Percentiles rank a stretch among this genome's conserved stretches.
Evolutionary conservation across 2,113 vertebrate genomes (phyloP).

Genomic region (Bambusicola thoracicus): DNA sequence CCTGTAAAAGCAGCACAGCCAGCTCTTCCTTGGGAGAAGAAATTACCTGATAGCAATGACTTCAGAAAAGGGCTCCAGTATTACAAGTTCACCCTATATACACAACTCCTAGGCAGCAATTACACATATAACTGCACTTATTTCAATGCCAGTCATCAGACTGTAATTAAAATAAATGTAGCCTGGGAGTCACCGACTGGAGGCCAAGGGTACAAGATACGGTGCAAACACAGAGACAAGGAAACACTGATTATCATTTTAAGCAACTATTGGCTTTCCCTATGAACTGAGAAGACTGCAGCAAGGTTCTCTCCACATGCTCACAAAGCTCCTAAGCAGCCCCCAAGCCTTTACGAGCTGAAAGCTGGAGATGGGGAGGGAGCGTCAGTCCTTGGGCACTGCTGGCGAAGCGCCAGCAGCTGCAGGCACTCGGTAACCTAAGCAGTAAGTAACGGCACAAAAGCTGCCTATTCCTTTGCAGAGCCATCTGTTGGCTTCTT

Average conservation of each 20-base stretch:
- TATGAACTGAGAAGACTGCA: fast-evolving
- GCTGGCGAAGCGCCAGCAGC: fast-evolving
- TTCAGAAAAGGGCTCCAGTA: neutral
- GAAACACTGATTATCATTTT: fast-evolving
- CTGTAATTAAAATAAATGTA: neutral
- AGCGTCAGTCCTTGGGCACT: neutral
- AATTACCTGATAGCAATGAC: neutral
- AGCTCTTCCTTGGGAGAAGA: neutral
- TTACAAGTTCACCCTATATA: neutral
- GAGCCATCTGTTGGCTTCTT: neutral
- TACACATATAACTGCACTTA: slow-evolving; percentile 10
- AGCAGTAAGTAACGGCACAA: neutral
- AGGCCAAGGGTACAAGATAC: fast-evolving
- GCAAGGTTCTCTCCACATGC: fast-evolving
- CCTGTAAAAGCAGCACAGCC: neutral
- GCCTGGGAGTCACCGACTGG: neutral
- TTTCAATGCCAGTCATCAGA: neutral
- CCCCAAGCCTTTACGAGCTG: neutral
- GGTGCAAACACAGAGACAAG: fast-evolving
- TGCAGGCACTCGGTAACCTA: fast-evolving
- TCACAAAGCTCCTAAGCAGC: neutral
- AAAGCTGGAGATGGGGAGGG: neutral
- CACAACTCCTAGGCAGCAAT: neutral
- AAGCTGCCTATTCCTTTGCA: neutral
- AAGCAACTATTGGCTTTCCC: neutral